Conservation (phyloP, 2,797 vertebrate genomes). For the Leucoraja ocellata region DNA sequence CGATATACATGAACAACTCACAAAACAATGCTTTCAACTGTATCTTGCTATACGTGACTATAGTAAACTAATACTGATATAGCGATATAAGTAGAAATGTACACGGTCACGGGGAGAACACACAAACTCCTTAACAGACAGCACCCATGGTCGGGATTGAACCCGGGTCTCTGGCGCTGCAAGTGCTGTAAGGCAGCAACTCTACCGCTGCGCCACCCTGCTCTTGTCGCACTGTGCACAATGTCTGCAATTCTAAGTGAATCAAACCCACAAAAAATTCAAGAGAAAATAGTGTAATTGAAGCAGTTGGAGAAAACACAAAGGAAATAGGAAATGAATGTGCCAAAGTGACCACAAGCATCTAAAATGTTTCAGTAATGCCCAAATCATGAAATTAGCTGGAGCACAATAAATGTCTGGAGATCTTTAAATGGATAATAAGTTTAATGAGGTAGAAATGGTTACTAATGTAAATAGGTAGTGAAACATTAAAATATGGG, state of each 20-base stretch:
- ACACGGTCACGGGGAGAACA: too few species aligned
- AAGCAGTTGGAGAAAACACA: background rate
- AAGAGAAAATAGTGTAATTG: background rate
- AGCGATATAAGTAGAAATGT: too few species aligned
- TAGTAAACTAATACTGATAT: too few species aligned
- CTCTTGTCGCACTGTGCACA: too few species aligned
- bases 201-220: too few species aligned
- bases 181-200: too few species aligned
- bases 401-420: background rate
- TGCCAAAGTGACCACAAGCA: constrained; percentile 17
- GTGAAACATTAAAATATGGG: background rate
- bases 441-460: background rate
- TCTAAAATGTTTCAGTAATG: background rate
- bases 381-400: constrained; percentile 19
- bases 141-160: too few species aligned
- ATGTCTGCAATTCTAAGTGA: background rate
- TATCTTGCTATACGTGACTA: too few species aligned
- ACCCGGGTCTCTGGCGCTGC: too few species aligned
- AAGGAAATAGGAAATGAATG: constrained; percentile 26
- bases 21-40: too few species aligned
- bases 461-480: background rate
- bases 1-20: too few species aligned
- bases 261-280: constrained; percentile 1
- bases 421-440: background rate
- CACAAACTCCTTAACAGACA: too few species aligned